Conservation (phyloP, 2,797 vertebrate species). For the Bovichtus diacanthus region DNA sequence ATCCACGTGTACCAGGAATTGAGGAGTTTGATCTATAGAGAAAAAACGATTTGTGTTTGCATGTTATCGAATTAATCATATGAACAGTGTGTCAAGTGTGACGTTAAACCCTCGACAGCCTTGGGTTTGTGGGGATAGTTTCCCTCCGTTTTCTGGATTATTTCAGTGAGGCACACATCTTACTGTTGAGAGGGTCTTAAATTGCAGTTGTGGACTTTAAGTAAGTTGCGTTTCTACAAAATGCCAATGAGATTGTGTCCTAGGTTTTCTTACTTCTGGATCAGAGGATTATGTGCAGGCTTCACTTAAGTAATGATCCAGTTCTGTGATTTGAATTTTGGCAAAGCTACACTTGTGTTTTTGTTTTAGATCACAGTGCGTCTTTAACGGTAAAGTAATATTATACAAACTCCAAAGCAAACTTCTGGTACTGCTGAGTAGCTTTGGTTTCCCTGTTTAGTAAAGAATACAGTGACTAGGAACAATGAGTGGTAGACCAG, state of each 20-base stretch:
- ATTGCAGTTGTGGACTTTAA: background rate
- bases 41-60: background rate
- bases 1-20: background rate
- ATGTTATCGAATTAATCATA: background rate
- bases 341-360: background rate
- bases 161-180: background rate
- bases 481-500: background rate
- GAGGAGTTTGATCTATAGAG: background rate
- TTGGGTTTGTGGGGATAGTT: background rate
- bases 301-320: background rate
- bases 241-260: background rate
- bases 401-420: conserved; percentile 3
- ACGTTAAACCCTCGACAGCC: background rate
- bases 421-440: background rate
- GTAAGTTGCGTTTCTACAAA: background rate
- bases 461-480: conserved; percentile 26
- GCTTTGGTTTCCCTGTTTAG: conserved; percentile 19
- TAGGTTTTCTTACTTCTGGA: background rate
- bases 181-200: no score
- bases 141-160: background rate
- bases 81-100: background rate
- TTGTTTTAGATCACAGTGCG: background rate
- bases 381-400: conserved; percentile 4
- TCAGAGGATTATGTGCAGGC: background rate
- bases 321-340: background rate